Evolutionary conservation across 2,113 vertebrate genomes (phyloP).

Genomic region (Neodon shergylaensis): DNA sequence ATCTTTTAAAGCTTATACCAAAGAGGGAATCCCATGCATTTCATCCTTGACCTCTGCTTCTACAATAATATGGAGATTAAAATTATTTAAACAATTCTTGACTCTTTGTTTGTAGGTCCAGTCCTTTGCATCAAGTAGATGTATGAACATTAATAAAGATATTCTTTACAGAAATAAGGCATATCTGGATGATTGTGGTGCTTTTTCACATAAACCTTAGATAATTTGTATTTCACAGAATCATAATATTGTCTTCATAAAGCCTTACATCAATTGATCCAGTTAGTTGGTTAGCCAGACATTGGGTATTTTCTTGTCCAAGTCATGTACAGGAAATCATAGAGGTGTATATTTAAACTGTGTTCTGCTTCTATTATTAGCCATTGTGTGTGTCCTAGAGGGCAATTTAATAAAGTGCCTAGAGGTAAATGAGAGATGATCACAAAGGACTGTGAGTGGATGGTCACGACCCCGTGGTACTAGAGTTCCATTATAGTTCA

Average conservation of each 20-base stretch:
- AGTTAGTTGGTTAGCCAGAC: not conserved
- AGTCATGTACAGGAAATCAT: not conserved
- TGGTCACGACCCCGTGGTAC: not conserved
- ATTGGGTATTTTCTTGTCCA: not conserved
- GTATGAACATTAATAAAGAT: not conserved
- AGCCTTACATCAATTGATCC: not conserved
- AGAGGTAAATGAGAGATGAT: not conserved
- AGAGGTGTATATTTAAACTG: not conserved
- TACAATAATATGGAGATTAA: not conserved
- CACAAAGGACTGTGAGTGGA: not conserved
- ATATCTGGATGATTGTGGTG: not conserved
- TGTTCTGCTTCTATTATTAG: not conserved
- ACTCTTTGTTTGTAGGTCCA: not conserved
- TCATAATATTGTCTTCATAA: constrained; percentile 9
- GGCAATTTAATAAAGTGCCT: not conserved
- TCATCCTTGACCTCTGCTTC: not conserved
- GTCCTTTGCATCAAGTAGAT: not conserved
- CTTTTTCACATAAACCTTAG: not conserved
- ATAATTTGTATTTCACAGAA: constrained; percentile 47
- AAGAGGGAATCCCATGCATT: not conserved
- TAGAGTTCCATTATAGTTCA: constrained; percentile 1
- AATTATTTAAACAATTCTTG: not conserved
- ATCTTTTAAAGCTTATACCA: constrained; percentile 30
- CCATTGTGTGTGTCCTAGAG: not conserved
- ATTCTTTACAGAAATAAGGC: not conserved